Evolutionary conservation across 2,797 vertebrate genomes (phyloP).

Genomic region (Hipposideros larvatus): DNA sequence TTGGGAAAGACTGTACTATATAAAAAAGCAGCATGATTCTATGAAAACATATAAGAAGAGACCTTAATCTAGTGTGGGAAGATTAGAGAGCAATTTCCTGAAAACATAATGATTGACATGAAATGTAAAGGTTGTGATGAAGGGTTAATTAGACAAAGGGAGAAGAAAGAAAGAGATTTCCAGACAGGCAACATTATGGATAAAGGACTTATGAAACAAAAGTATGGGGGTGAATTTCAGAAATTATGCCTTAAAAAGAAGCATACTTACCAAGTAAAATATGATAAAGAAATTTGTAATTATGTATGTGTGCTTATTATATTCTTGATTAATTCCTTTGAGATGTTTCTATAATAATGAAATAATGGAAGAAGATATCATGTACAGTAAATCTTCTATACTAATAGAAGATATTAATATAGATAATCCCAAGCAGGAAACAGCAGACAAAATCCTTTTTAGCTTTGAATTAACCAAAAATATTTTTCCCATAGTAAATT

Average conservation of each 20-base stretch:
- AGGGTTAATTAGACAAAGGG: not conserved
- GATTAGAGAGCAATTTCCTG: not conserved
- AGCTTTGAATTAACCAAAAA: slow-evolving; percentile 7
- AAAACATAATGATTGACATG: not conserved
- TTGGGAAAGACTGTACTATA: not conserved
- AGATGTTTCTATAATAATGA: slow-evolving; percentile 23
- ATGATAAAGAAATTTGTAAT: not conserved
- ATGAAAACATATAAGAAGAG: not conserved
- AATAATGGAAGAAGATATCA: not conserved
- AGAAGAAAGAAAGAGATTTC: not conserved
- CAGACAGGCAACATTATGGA: not conserved
- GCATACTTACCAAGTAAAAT: not conserved
- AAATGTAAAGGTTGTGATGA: not conserved
- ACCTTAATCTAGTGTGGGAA: not conserved
- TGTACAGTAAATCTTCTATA: not conserved
- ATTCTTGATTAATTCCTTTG: not conserved
- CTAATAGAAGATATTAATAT: not conserved
- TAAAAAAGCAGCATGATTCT: not conserved
- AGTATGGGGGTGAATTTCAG: not conserved
- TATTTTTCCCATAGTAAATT: not conserved
- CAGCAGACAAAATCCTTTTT: slow-evolving; percentile 6
- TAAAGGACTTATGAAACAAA: not conserved
- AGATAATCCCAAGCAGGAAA: slow-evolving; percentile 29
- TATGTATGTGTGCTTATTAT: not conserved
- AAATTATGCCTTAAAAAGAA: not conserved